These are phyloP conservation scores for Ligdia adustata DNA, from an alignment of 2,888 invertebrate species.

Conservation along the genomic window DNA sequence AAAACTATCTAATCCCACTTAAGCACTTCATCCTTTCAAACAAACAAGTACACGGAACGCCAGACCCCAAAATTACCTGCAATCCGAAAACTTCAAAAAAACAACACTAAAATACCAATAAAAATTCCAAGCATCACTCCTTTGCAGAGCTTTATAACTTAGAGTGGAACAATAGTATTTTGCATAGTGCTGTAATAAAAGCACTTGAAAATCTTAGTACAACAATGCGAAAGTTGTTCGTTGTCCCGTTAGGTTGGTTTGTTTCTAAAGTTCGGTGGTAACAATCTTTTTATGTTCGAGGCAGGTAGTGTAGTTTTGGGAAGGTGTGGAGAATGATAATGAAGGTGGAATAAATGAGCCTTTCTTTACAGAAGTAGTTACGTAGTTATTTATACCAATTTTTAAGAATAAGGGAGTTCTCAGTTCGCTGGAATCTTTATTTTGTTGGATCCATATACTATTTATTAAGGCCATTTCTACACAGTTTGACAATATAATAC, in stretches of 20 bases:
- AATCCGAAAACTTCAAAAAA: slow-evolving; percentile 19
- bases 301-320: slow-evolving; percentile 23
- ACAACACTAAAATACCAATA: slow-evolving; percentile 24
- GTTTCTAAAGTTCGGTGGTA: slow-evolving; percentile 27
- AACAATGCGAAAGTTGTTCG: slow-evolving; percentile 33
- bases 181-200: slow-evolving; percentile 42
- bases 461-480: too few species aligned
- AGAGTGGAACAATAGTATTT: slow-evolving; percentile 29
- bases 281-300: slow-evolving; percentile 33
- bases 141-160: slow-evolving; percentile 42
- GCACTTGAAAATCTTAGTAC: slow-evolving; percentile 36
- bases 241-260: slow-evolving; percentile 25
- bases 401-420: too few species aligned
- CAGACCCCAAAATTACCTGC: slow-evolving; percentile 28
- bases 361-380: background rate
- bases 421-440: too few species aligned
- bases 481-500: too few species aligned
- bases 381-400: background rate
- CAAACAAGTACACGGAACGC: slow-evolving; percentile 12
- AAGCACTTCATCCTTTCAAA: slow-evolving; percentile 13
- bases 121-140: slow-evolving; percentile 38
- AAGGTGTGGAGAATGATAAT: slow-evolving; percentile 1
- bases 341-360: too few species aligned
- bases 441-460: too few species aligned
- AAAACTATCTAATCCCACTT: slow-evolving; percentile 20